Conservation (phyloP, 2,797 vertebrate genomes). For the Cichlasoma orientale region DNA sequence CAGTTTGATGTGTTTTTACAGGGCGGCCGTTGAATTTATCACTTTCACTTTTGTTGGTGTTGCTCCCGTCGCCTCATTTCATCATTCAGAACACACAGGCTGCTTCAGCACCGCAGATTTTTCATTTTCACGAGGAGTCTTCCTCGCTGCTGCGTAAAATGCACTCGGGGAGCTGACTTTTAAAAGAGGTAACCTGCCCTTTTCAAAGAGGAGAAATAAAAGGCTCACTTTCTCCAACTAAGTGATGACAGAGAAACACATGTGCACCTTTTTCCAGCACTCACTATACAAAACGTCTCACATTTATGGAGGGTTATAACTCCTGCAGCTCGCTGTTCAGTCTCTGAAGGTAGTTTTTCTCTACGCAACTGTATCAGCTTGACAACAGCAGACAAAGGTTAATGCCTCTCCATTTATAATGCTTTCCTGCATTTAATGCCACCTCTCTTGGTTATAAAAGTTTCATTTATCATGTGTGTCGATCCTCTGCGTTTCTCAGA, state of each 20-base stretch:
- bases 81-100: constrained; percentile 69
- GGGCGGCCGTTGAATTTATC: constrained; percentile 74
- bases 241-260: constrained; percentile 48
- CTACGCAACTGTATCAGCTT: constrained; percentile 55
- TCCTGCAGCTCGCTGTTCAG: constrained; percentile 48
- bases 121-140: constrained; percentile 58
- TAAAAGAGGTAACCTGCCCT: constrained; percentile 42
- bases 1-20: constrained; percentile 79
- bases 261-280: constrained; percentile 41
- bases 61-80: constrained; percentile 61
- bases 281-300: constrained; percentile 28
- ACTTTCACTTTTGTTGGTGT: constrained; percentile 76
- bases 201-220: constrained; percentile 49
- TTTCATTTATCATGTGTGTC: constrained; percentile 63
- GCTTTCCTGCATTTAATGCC: constrained; percentile 59
- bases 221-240: constrained; percentile 36
- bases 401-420: constrained; percentile 73
- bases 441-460: constrained; percentile 60
- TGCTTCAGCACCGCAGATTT: constrained; percentile 43
- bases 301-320: constrained; percentile 37
- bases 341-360: constrained; percentile 45
- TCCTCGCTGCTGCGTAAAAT: constrained; percentile 37
- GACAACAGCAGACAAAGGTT: constrained; percentile 71
- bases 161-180: constrained; percentile 35
- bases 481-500: constrained; percentile 35